Evolutionary conservation across 2,888 invertebrate genomes (phyloP).

Genomic region (Pandemis heparana): DNA sequence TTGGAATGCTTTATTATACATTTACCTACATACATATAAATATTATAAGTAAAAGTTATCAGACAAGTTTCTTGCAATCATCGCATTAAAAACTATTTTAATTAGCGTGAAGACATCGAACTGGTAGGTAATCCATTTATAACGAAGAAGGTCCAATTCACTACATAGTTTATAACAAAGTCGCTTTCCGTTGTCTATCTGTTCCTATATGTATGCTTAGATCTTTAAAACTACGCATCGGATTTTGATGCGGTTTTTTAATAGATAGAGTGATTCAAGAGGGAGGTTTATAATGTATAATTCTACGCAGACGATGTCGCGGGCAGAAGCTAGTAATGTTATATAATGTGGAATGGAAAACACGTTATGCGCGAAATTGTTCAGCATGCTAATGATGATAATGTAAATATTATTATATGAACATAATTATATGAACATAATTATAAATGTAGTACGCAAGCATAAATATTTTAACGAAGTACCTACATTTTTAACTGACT

Average conservation of each 20-base stretch:
- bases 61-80: conserved; percentile 2
- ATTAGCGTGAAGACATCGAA: conserved; percentile 25
- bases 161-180: too few relatives aligned
- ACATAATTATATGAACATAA: neutral
- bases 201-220: too few relatives aligned
- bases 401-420: neutral
- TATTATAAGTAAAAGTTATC: neutral
- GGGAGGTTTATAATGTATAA: too few relatives aligned
- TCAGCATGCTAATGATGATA: conserved; percentile 18
- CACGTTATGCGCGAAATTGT: neutral
- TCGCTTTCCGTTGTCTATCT: too few relatives aligned
- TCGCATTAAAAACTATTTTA: conserved; percentile 4
- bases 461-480: neutral
- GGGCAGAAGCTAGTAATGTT: too few relatives aligned
- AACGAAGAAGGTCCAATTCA: conserved; percentile 17
- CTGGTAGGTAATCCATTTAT: conserved; percentile 18
- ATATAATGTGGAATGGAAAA: conserved; percentile 25
- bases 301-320: too few relatives aligned
- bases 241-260: too few relatives aligned
- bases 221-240: too few relatives aligned
- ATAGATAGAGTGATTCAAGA: too few relatives aligned
- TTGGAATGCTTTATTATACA: too few relatives aligned
- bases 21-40: neutral
- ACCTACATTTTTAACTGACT: neutral
- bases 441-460: neutral